A percentile compares a stretch with the other conserved stretches of the same genome.
Conservation (phyloP, 2,797 vertebrate genomes). For the Chaunax sp. region DNA sequence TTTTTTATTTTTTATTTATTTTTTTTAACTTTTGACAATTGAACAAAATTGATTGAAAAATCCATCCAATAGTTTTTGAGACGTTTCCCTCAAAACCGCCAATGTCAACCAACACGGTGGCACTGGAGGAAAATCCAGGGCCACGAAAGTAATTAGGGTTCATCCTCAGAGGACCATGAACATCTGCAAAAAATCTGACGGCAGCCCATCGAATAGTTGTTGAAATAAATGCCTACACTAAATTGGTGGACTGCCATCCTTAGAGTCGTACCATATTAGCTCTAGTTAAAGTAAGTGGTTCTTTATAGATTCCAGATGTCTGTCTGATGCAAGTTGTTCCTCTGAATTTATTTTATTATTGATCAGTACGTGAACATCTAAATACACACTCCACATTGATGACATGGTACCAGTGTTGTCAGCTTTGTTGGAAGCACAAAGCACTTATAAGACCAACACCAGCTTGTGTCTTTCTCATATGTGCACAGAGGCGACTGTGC, state of each 20-base stretch:
- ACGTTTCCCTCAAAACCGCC: not conserved
- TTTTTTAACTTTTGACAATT: no score
- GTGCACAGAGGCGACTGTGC: not conserved
- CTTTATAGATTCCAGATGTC: not conserved
- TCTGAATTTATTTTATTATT: not conserved
- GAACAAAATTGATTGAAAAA: no score
- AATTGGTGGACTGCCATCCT: no score
- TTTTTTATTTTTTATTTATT: no score
- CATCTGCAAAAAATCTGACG: not conserved
- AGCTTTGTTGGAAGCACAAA: slow-evolving; percentile 38
- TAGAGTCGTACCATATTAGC: no score
- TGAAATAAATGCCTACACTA: no score
- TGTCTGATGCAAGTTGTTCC: not conserved
- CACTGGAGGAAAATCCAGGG: no score
- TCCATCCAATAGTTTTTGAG: not conserved
- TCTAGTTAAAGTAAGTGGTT: no score
- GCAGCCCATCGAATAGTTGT: no score
- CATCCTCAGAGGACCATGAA: no score
- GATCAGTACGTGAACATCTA: not conserved
- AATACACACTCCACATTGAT: slow-evolving; percentile 9
- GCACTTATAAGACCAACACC: slow-evolving; percentile 32
- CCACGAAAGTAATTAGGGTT: not conserved
- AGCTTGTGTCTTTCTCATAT: slow-evolving; percentile 1
- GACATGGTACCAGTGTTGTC: slow-evolving; percentile 23
- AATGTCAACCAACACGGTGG: no score